A percentile compares a stretch with the other conserved stretches of the same genome.
These are phyloP conservation scores for Metalampra italica DNA, from an alignment of 2,888 invertebrate species.

Conservation along the genomic window DNA sequence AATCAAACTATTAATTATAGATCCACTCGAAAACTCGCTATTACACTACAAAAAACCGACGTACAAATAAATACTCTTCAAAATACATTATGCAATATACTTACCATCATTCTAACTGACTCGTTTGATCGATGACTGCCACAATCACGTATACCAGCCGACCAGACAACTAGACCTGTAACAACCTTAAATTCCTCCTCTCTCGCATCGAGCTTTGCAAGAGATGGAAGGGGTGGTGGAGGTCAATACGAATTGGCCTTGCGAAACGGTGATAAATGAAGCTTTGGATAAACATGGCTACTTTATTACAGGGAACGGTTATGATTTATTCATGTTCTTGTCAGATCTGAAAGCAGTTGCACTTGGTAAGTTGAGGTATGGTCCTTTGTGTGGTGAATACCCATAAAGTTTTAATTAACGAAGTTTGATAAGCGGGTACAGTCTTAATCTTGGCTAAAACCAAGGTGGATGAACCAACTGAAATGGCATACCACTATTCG, in stretches of 20 bases:
- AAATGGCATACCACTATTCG: too few species aligned
- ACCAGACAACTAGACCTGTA: slow-evolving; percentile 33
- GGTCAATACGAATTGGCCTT: slow-evolving; percentile 39
- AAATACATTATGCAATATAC: slow-evolving; percentile 60
- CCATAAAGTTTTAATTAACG: slow-evolving; percentile 1
- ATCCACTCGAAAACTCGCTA: slow-evolving; percentile 31
- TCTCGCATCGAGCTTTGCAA: slow-evolving; percentile 4
- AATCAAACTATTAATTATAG: slow-evolving; percentile 47
- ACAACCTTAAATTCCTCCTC: slow-evolving; percentile 9
- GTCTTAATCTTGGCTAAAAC: neutral
- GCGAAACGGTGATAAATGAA: slow-evolving; percentile 69
- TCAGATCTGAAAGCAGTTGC: slow-evolving; percentile 62
- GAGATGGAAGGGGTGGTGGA: slow-evolving; percentile 14
- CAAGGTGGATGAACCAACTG: too few species aligned
- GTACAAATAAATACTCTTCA: slow-evolving; percentile 52
- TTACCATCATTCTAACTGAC: slow-evolving; percentile 52
- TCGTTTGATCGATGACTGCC: slow-evolving; percentile 58
- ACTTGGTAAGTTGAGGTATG: slow-evolving; percentile 36
- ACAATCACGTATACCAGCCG: slow-evolving; percentile 46
- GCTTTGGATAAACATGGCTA: slow-evolving; percentile 70
- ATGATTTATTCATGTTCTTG: slow-evolving; percentile 74
- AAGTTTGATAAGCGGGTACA: neutral
- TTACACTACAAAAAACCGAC: slow-evolving; percentile 37
- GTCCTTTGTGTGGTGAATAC: slow-evolving; percentile 16
- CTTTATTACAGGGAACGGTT: slow-evolving; percentile 70